phyloP scores from a whole-genome alignment of 2,888 invertebrate species.

The Hemicrepidius hirtus region DNA sequence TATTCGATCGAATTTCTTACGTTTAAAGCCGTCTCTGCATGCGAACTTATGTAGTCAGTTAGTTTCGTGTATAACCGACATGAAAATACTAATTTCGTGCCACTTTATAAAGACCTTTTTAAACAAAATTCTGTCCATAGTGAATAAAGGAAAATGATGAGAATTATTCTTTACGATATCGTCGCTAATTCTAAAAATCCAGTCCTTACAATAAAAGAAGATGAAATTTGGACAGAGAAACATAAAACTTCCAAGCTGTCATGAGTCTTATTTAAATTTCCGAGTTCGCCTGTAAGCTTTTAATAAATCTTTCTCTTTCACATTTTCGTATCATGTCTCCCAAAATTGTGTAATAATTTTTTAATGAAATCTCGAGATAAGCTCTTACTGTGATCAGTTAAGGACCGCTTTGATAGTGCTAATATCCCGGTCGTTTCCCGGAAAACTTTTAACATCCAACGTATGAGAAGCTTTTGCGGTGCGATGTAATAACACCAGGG shows the following conservation, averaged over 20 bases:
- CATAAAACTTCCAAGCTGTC: constrained; percentile 13
- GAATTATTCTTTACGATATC: constrained; percentile 1
- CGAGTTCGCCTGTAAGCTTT: background rate
- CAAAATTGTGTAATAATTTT: constrained; percentile 16
- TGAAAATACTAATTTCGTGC: too few relatives aligned
- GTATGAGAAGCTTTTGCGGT: background rate
- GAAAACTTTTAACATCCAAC: background rate
- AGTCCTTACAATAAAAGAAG: background rate
- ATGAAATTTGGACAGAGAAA: constrained; percentile 1
- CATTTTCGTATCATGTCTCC: constrained; percentile 7
- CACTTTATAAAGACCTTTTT: background rate
- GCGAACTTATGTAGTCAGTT: too few relatives aligned
- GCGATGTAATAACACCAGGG: background rate
- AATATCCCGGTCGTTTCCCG: background rate
- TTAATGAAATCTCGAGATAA: constrained; percentile 7
- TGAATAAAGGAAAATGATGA: background rate
- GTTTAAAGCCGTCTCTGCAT: too few relatives aligned
- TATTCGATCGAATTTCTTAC: too few relatives aligned
- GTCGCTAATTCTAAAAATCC: constrained; percentile 22
- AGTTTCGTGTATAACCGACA: too few relatives aligned
- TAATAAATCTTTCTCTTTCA: constrained; percentile 27
- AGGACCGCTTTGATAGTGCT: constrained; percentile 9
- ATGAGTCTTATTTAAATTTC: constrained; percentile 4
- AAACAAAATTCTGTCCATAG: background rate
- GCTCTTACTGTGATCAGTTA: background rate